Conservation (phyloP, 2,797 vertebrate species). For the Lycodopsis pacificus region DNA sequence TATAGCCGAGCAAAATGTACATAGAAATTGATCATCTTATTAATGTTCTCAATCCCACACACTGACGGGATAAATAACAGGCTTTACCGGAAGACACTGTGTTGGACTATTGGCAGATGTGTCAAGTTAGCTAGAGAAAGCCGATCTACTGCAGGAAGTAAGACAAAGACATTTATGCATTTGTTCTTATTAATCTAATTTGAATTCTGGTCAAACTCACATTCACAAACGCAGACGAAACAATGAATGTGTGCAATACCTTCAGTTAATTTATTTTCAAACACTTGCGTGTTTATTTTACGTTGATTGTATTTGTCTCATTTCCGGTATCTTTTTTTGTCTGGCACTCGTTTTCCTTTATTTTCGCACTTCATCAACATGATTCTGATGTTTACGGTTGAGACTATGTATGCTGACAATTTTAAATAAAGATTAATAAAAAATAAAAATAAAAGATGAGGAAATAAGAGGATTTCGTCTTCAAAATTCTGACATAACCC, state of each 20-base stretch:
- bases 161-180: neutral
- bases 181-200: neutral
- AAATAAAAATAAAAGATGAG: neutral
- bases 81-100: conserved; percentile 68
- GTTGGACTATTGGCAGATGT: neutral
- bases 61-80: conserved; percentile 28
- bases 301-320: too few relatives aligned
- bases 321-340: neutral
- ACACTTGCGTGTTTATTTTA: neutral
- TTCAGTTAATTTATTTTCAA: too few relatives aligned
- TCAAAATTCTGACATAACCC: neutral
- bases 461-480: neutral
- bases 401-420: neutral
- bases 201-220: neutral
- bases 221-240: neutral
- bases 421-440: neutral
- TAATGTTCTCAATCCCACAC: neutral
- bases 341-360: neutral
- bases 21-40: neutral
- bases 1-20: neutral
- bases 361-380: neutral
- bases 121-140: conserved; percentile 29
- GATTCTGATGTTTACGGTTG: too few relatives aligned
- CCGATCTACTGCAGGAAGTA: neutral
- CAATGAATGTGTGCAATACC: too few relatives aligned